A percentile compares a stretch with the other conserved stretches of the same genome.
Conservation (phyloP, 1,140 invertebrate genomes). For the Pomacea maculata region DNA sequence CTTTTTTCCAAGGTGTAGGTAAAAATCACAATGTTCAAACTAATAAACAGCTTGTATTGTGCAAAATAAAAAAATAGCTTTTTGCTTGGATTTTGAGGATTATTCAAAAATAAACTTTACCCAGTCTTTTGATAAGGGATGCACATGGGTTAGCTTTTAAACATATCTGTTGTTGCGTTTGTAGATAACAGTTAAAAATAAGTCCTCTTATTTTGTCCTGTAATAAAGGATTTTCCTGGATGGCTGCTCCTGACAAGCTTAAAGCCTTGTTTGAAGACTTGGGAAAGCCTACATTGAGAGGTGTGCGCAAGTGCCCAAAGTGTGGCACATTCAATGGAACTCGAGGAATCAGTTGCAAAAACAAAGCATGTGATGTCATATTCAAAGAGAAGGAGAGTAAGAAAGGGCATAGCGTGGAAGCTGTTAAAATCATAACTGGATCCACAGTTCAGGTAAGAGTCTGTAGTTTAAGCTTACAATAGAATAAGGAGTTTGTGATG, state of each 20-base stretch:
- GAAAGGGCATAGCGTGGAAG: conserved; percentile 73
- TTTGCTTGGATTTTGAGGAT: neutral
- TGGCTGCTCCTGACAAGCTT: conserved; percentile 53
- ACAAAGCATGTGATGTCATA: conserved; percentile 77
- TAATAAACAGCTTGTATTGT: neutral
- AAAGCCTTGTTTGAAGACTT: conserved; percentile 71
- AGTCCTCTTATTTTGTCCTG: neutral
- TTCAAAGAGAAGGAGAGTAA: conserved; percentile 77
- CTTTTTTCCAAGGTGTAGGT: no score
- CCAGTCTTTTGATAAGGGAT: no score
- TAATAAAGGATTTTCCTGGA: neutral
- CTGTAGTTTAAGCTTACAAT: neutral
- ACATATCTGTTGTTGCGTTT: neutral
- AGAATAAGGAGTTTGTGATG: neutral
- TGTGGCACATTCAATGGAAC: conserved; percentile 83
- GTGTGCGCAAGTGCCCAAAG: conserved; percentile 80
- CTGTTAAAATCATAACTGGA: conserved; percentile 76
- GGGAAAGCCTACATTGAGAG: conserved; percentile 76
- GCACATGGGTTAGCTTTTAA: neutral
- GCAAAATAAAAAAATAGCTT: neutral
- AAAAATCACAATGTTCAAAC: no score
- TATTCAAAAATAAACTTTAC: neutral
- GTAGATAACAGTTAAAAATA: neutral
- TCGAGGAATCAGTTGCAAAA: conserved; percentile 79
- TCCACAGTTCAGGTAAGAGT: conserved; percentile 66